Evolutionary conservation across 2,113 vertebrate species (phyloP).

Genomic region (Heterotilapia buettikoferi): DNA sequence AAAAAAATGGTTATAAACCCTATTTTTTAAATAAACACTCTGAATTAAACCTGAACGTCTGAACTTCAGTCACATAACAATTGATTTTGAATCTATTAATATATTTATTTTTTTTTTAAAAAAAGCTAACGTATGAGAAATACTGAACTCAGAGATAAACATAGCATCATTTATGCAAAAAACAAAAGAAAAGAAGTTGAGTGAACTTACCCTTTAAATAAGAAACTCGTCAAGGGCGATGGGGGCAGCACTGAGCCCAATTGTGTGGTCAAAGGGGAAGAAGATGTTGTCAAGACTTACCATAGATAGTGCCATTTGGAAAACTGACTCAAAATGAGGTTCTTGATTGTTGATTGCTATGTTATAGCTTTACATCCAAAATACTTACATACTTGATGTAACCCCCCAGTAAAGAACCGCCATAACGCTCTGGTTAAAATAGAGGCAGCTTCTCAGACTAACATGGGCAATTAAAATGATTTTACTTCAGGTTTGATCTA

Average conservation of each 20-base stretch:
- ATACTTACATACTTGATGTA: not conserved
- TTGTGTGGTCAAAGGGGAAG: not conserved
- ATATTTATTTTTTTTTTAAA: accelerated
- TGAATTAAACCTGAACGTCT: not conserved
- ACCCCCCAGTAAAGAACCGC: not conserved
- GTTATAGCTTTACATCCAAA: not conserved
- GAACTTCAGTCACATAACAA: not conserved
- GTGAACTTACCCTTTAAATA: not conserved
- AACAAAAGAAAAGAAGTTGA: not conserved
- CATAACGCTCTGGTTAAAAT: not conserved
- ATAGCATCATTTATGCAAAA: not conserved
- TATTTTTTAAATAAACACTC: not conserved
- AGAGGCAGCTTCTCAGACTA: not conserved
- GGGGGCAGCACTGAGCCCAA: not conserved
- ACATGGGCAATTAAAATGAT: not conserved
- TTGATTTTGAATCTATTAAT: not conserved
- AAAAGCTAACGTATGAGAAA: not conserved
- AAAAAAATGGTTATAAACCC: not conserved
- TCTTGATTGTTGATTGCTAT: not conserved
- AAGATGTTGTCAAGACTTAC: not conserved
- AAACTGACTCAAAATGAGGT: not conserved
- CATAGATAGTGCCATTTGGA: not conserved
- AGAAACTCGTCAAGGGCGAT: not conserved
- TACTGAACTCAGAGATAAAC: not conserved
- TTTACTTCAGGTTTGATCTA: not conserved